phyloP scores from a whole-genome alignment of 2,888 invertebrate genomes.

The Meiosimyza platycephala region DNA sequence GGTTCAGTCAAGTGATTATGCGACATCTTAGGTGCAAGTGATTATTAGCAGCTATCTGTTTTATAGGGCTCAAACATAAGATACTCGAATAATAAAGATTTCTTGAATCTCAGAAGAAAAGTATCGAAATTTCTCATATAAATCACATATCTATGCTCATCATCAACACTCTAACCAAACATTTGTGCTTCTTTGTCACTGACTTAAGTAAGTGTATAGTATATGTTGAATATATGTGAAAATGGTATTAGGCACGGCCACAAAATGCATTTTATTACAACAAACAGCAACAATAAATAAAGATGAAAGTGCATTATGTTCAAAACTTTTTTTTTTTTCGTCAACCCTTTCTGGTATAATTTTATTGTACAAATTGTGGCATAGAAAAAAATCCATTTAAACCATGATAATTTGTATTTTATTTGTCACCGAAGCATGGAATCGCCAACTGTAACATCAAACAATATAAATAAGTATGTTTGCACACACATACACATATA shows the following conservation, averaged over 20 bases:
- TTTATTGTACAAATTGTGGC: slow-evolving; percentile 11
- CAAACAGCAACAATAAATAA: slow-evolving; percentile 52
- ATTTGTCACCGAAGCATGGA: slow-evolving; percentile 33
- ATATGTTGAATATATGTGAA: slow-evolving; percentile 38
- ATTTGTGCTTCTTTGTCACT: background rate
- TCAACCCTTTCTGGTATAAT: slow-evolving; percentile 15
- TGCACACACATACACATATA: background rate
- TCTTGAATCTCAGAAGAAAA: too few species aligned
- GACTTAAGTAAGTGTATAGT: background rate
- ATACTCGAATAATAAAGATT: too few species aligned
- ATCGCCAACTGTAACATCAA: background rate
- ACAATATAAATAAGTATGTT: background rate
- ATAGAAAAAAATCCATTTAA: slow-evolving; percentile 5
- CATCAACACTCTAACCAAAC: background rate
- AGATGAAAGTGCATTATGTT: slow-evolving; percentile 28
- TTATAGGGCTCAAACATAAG: too few species aligned
- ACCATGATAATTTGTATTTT: slow-evolving; percentile 38
- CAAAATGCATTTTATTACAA: slow-evolving; percentile 31
- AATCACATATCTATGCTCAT: too few species aligned
- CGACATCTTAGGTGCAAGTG: too few species aligned
- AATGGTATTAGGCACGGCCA: slow-evolving; percentile 53
- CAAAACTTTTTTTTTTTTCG: background rate
- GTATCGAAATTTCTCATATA: slow-evolving; percentile 2
- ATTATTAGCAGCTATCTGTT: too few species aligned
- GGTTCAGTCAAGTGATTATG: too few species aligned